phyloP scores from a whole-genome alignment of 2,797 vertebrate genomes.

The Benthosema pterotum region DNA sequence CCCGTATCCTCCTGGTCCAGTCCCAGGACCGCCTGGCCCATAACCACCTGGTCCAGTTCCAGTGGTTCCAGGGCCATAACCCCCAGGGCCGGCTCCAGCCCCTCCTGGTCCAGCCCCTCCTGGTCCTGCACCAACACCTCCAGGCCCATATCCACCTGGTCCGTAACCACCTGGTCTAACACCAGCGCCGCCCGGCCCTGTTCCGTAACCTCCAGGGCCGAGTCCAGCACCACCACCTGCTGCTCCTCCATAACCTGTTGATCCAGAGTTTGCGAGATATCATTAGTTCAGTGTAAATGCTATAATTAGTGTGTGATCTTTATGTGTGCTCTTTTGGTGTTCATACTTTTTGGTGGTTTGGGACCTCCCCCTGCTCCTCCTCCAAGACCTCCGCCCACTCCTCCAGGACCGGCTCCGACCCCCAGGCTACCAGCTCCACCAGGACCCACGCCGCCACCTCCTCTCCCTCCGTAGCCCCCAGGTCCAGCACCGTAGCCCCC shows the following conservation, averaged over 20 bases:
- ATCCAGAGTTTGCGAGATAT: conserved; percentile 23
- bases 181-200: conserved; percentile 41
- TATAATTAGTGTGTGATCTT: conserved; percentile 1
- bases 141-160: conserved; percentile 17
- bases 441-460: conserved; percentile 38
- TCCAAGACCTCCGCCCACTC: conserved; percentile 31
- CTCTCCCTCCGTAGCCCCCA: conserved; percentile 10
- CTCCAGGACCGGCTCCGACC: conserved; percentile 45
- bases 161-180: conserved; percentile 42
- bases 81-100: conserved; percentile 24
- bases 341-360: conserved; percentile 77
- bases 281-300: background rate
- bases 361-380: conserved; percentile 42
- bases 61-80: conserved; percentile 45
- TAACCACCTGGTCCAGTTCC: conserved; percentile 44
- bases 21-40: conserved; percentile 34
- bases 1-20: conserved; percentile 29
- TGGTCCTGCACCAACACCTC: background rate
- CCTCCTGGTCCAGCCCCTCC: conserved; percentile 27
- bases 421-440: conserved; percentile 51
- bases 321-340: conserved; percentile 7
- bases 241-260: conserved; percentile 70
- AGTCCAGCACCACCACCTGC: conserved; percentile 49
- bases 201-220: conserved; percentile 54
- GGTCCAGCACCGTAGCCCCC: conserved; percentile 41